Evolutionary conservation across 2,797 vertebrate species (phyloP), one percentile per base, ranked within the genome.

Genomic region (Aselliscus stoliczkanus): DNA sequence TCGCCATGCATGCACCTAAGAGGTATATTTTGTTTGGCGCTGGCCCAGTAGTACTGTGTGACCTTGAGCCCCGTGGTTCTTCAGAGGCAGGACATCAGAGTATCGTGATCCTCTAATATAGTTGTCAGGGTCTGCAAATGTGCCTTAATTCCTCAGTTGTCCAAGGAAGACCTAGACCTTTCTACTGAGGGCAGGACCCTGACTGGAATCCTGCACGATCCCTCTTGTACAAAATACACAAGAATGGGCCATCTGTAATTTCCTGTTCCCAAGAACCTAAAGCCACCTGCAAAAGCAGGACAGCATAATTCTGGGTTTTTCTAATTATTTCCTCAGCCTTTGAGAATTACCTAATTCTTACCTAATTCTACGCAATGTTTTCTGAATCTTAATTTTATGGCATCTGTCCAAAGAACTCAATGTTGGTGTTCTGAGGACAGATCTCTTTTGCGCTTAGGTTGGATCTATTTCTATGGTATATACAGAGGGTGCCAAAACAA

Each of bases 1-100:
- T 18, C 8, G 2, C 31, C 47, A 20, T 5, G 13, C 29, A 14
- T 21, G 31, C 25, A 0, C 0, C 0, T 1, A 21, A 65, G 1
- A 27, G 25, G 1, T 9, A 3, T 13, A 5, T 14, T 81, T 29
- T 31, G 29, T 69, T 20, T 27, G 70, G 14, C 21, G 11, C 31
- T 54, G 34, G 5, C n/a, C 47, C 60, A 25, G 8, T 20, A 14
- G n/a, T 15, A 29, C 50, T 21, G 11, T 21, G 13, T 7, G n/a
- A 64, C 14, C 14, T 54, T 73, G 39, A 93, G 25, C 17, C 42
- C 20, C 37, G 4, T 21, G 21, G 17, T n/a, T 17, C 79, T 34
- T 15, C 21, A 0, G 17, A n/a, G 7, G n/a, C 7, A n/a, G 31
- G 60, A 50, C n/a, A 17, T 50, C 31, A 34, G 20, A 62, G 18